These are phyloP conservation scores for Patiria miniata DNA, from an alignment of 35 echinoderm and acorn worm species.

Conservation along the genomic window DNA sequence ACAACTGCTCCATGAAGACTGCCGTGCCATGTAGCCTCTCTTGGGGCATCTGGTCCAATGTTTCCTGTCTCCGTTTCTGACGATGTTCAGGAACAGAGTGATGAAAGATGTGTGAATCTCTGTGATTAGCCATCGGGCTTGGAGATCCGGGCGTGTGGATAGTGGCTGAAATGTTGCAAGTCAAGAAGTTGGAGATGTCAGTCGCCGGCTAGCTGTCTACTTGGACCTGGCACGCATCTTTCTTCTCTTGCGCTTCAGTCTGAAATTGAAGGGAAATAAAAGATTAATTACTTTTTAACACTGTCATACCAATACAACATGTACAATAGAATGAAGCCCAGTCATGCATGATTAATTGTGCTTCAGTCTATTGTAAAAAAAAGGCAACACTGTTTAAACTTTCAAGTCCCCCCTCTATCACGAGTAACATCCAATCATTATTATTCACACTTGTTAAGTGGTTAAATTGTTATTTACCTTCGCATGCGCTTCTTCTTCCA, in stretches of 20 bases:
- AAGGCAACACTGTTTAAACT: too few relatives aligned
- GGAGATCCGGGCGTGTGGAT: not conserved
- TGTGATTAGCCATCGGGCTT: not conserved
- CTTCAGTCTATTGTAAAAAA: not conserved
- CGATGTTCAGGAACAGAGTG: too few relatives aligned
- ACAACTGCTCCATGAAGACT: too few relatives aligned
- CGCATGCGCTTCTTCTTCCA: constrained; percentile 41
- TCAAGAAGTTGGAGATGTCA: not conserved
- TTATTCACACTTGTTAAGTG: not conserved
- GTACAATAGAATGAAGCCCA: not conserved
- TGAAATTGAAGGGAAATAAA: not conserved
- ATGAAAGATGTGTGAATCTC: not conserved
- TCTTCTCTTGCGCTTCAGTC: constrained; percentile 74
- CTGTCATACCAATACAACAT: not conserved
- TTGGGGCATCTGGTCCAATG: too few relatives aligned
- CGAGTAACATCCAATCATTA: not conserved
- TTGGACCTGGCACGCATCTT: constrained; percentile 74
- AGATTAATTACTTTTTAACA: not conserved
- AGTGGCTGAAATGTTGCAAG: constrained; percentile 13
- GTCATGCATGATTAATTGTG: not conserved
- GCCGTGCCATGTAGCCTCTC: too few relatives aligned
- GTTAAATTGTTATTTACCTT: not conserved
- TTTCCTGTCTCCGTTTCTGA: too few relatives aligned
- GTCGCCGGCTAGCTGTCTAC: constrained; percentile 36
- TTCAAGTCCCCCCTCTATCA: not conserved